These are phyloP conservation scores for Hecatera dysodea DNA, from an alignment of 2,888 invertebrate species.

Conservation along the genomic window DNA sequence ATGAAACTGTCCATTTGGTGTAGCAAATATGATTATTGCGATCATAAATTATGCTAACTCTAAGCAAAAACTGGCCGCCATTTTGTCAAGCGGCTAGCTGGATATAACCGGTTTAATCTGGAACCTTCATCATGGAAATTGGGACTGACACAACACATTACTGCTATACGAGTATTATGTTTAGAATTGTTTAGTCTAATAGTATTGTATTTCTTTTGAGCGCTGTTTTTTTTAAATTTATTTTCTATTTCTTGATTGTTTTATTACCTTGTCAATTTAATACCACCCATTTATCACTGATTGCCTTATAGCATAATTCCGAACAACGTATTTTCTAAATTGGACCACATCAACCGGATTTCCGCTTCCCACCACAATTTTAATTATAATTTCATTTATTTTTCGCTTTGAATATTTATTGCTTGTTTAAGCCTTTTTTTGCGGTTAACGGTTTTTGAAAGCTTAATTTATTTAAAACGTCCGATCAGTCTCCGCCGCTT, in stretches of 20 bases:
- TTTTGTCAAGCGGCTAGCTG: conserved; percentile 34
- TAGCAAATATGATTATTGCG: conserved; percentile 67
- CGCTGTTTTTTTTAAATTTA: too few relatives aligned
- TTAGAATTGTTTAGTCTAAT: neutral
- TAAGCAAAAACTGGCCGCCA: conserved; percentile 49
- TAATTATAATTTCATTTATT: conserved; percentile 29
- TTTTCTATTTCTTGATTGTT: neutral
- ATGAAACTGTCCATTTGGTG: conserved; percentile 59
- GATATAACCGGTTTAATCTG: conserved; percentile 32
- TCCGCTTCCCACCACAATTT: conserved; percentile 4
- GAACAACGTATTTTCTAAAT: conserved; percentile 14
- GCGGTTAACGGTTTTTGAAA: neutral
- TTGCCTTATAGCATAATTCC: neutral
- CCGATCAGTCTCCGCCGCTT: neutral
- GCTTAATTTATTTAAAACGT: conserved; percentile 15
- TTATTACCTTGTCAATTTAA: neutral
- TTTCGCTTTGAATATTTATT: conserved; percentile 39
- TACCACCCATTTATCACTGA: conserved; percentile 17
- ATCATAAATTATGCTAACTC: conserved; percentile 71
- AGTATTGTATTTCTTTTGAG: neutral
- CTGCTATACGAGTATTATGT: neutral
- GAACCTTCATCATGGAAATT: conserved; percentile 47
- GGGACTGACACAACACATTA: conserved; percentile 17
- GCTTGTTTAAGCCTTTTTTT: conserved; percentile 17
- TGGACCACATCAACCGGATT: conserved; percentile 6